Percentiles rank a stretch among this genome's conserved stretches.
These are phyloP conservation scores for Temnothorax nylanderi DNA, from an alignment of 1,140 invertebrate species.

Conservation along the genomic window DNA sequence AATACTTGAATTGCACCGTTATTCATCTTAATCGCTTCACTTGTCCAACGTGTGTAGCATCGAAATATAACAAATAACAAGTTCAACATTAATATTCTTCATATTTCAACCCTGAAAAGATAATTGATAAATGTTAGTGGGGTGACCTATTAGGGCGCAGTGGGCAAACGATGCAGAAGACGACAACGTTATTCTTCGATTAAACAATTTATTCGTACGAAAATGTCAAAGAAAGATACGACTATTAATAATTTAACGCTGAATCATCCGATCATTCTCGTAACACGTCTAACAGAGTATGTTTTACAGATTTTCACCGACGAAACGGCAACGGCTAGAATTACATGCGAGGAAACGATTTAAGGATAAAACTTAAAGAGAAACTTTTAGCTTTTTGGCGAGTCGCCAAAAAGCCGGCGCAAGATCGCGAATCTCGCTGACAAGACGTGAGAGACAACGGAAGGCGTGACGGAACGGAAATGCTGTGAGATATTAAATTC, in stretches of 20 bases:
- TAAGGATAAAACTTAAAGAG: conserved; percentile 24
- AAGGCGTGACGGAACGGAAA: conserved; percentile 28
- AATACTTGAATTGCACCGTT: conserved; percentile 3
- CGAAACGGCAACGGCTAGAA: conserved; percentile 11
- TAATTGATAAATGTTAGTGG: background rate
- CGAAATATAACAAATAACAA: background rate
- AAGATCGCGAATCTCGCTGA: background rate
- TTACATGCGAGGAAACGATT: conserved; percentile 34
- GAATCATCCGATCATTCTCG: conserved; percentile 41
- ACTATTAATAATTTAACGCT: conserved; percentile 53
- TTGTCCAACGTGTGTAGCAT: background rate
- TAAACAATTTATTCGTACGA: conserved; percentile 56
- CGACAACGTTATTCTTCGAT: conserved; percentile 1
- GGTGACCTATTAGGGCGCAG: background rate
- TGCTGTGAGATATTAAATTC: conserved; percentile 50
- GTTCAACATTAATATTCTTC: background rate
- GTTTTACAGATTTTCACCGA: conserved; percentile 30
- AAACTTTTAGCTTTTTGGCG: background rate
- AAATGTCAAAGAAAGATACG: conserved; percentile 57
- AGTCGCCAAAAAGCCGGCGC: background rate
- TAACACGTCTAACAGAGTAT: conserved; percentile 47
- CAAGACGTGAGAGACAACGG: background rate
- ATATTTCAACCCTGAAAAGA: background rate
- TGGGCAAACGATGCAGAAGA: background rate
- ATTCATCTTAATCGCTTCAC: conserved; percentile 1